Conservation (phyloP, 1,140 invertebrate genomes). For the Drosophila simulans region DNA sequence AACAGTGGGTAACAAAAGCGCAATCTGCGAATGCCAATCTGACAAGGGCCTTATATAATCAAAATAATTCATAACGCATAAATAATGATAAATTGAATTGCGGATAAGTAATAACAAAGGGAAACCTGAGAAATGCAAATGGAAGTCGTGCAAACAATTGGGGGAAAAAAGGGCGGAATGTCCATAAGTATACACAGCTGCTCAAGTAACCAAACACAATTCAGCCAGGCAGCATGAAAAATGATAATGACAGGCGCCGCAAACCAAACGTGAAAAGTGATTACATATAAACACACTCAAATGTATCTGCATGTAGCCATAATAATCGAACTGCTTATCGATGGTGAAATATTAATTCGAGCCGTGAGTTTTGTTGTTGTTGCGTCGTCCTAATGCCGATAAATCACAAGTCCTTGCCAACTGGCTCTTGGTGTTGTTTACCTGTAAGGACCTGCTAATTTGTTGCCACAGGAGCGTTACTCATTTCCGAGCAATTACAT, state of each 20-base stretch:
- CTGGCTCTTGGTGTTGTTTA: conserved; percentile 30
- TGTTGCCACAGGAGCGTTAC: conserved; percentile 40
- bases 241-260: conserved; percentile 71
- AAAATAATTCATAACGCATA: conserved; percentile 45
- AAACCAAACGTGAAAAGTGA: conserved; percentile 66
- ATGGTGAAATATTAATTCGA: conserved; percentile 24
- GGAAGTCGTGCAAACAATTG: conserved; percentile 37
- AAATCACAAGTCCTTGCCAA: conserved; percentile 33
- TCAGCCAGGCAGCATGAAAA: conserved; percentile 62
- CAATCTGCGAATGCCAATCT: conserved; percentile 20
- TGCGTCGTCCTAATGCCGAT: not conserved
- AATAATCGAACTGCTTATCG: conserved; percentile 15
- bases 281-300: conserved; percentile 37
- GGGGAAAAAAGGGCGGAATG: conserved; percentile 13
- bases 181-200: conserved; percentile 28
- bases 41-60: conserved; percentile 28
- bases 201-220: conserved; percentile 43
- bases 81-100: conserved; percentile 50
- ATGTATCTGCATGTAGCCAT: conserved; percentile 8
- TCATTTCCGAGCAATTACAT: conserved; percentile 48
- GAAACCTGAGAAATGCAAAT: conserved; percentile 36
- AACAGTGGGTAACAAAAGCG: conserved; percentile 1
- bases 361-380: not conserved
- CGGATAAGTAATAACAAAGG: conserved; percentile 39
- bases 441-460: conserved; percentile 61